phyloP scores from a whole-genome alignment of 2,888 invertebrate species.

The Epistrophe grossulariae region DNA sequence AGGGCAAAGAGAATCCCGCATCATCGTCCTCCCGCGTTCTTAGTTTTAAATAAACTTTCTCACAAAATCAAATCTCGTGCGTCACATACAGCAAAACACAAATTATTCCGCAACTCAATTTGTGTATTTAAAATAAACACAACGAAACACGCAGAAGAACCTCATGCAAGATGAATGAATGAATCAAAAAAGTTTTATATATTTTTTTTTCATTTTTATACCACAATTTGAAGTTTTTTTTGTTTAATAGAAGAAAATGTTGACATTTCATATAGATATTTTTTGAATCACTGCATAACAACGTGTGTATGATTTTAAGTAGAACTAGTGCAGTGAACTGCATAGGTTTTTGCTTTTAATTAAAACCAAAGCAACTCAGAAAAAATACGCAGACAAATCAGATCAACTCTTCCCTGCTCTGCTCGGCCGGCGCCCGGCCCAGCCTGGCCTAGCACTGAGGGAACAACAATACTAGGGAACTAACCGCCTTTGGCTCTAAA shows the following conservation, averaged over 20 bases:
- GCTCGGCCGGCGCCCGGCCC: background rate
- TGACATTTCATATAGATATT: constrained; percentile 30
- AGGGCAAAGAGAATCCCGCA: background rate
- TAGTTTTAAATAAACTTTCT: constrained; percentile 45
- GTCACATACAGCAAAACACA: constrained; percentile 36
- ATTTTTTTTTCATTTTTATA: background rate
- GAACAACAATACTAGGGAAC: constrained; percentile 37
- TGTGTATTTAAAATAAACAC: constrained; percentile 24
- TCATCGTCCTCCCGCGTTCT: background rate
- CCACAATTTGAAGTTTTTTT: constrained; percentile 38
- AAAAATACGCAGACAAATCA: constrained; percentile 60
- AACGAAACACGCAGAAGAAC: constrained; percentile 1
- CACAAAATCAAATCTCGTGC: constrained; percentile 24
- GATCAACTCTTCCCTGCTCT: constrained; percentile 2
- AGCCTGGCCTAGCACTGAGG: background rate
- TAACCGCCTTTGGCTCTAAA: constrained; percentile 51
- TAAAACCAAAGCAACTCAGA: constrained; percentile 58
- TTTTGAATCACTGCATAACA: constrained; percentile 2
- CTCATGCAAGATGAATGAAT: constrained; percentile 38
- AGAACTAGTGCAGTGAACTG: constrained; percentile 61
- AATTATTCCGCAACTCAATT: constrained; percentile 49
- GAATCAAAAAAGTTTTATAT: constrained; percentile 33
- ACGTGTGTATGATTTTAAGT: background rate
- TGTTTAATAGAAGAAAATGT: background rate
- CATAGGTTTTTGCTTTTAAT: constrained; percentile 63